Evolutionary conservation across 2,113 vertebrate species (phyloP).

Genomic region (Psittacus erithacus): DNA sequence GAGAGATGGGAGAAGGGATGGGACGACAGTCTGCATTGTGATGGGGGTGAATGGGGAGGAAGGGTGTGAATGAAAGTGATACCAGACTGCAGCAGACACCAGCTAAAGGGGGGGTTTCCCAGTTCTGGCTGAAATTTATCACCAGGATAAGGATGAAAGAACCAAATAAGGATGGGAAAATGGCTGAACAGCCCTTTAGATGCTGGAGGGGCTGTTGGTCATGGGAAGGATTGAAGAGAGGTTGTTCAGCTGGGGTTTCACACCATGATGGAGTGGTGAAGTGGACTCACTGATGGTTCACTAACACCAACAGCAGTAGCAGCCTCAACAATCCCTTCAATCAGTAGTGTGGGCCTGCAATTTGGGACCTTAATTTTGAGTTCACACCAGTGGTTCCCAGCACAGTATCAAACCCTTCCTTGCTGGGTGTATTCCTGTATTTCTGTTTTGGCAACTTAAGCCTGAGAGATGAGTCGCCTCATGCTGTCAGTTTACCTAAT

Average conservation of each 20-base stretch:
- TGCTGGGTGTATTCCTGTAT: neutral
- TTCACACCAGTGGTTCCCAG: neutral
- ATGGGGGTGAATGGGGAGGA: neutral
- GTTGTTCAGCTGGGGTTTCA: neutral
- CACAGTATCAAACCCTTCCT: neutral
- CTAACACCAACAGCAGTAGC: neutral
- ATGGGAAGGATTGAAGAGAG: neutral
- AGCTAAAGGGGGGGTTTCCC: neutral
- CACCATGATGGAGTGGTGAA: accelerated
- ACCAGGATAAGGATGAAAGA: neutral
- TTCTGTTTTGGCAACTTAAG: neutral
- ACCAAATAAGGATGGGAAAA: neutral
- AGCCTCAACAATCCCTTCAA: neutral
- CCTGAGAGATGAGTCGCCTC: neutral
- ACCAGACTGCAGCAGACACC: neutral
- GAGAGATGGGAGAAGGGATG: neutral
- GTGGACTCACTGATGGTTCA: neutral
- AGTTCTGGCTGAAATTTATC: neutral
- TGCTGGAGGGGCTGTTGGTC: neutral
- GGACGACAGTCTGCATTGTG: accelerated
- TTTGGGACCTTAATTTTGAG: neutral
- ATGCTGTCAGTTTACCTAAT: neutral
- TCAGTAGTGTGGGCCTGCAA: neutral
- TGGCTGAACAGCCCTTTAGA: neutral
- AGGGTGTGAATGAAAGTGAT: neutral